Base-by-base conservation (phyloP, 1,140 invertebrate species). In the Colletes gigas region DNA sequence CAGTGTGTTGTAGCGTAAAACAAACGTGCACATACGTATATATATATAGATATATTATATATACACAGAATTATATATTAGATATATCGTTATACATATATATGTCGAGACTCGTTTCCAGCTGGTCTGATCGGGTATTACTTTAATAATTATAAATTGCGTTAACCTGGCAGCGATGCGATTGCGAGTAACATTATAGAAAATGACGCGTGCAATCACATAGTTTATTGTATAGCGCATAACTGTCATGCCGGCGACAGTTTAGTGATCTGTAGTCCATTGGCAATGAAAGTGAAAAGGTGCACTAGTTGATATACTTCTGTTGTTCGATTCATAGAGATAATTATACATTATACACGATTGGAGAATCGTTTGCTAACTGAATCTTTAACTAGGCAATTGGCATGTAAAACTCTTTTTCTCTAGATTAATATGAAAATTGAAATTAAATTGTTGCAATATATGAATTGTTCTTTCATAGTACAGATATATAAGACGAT, bases 81-180 rank as follows among this genome's bases (percentile, higher is more conserved):
- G 70, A 77, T 78, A 84, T 82, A 52, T 78, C 74, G 84, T 85
- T 83, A 84, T 62, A 82, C 67, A 78, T 74, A 84, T 83, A 77
- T 81, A 86, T 84, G 84, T 86, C 87, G 87, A 91, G 77, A 90
- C 91, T 93, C 92, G 92, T 89, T 90, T 92, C 85, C 92, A 92
- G 92, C 92, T 93, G 92, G 92, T 91, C 92, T 93, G 92, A 88
- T 87, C 88, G 88, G 83, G 87, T 83, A 78, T 83, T 69, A 86
- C 75, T 84, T 84, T 84, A 86, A 86, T 86, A 86, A 83, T 87
- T 86, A 84, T 70, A 66, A 78, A 75, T 79, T 79, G 71, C 65
- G 83, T 85, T 83, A 73, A 87, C 60, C 81, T 85, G 83, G 60
- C 73, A 82, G 82, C 82, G 82, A 86, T 83, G 84, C 63, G 86